Evolutionary conservation across 1,140 invertebrate genomes (phyloP), one percentile per base, ranked within the genome.

Genomic region (Platyscapa corneri): DNA sequence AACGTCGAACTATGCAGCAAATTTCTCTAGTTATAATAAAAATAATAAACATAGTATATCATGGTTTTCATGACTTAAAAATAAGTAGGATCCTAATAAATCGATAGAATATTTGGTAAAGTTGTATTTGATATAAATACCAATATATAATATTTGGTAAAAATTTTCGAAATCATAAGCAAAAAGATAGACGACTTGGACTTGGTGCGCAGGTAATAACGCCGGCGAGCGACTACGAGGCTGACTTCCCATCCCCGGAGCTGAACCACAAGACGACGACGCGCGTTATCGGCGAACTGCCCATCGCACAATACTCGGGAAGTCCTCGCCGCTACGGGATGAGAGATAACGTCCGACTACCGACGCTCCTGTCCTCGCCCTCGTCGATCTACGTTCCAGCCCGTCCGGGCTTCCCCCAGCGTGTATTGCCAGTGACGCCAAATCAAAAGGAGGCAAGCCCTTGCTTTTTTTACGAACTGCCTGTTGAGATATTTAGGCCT

Each of bases 221-320:
- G 70, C 93, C 93, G 56, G 91, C 92, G 60, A 94, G 93, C 72
- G 94, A 94, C 88, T 93, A 93, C 81, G 94, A 94, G 83, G 90
- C 82, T 16, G 93, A 94, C 80, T 94, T 93, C n/a, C 90, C 93
- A 27, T 94, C 93, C 10, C 92, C 94, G 14, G 94, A 94, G 86
- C 74, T 82, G 27, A 93, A 93, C 88, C 92, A 92, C 76, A 81
- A 85, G 34, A 37, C 67, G 3, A 34, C 37, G 39, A 20, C 78
- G 20, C 95, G 97, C 88, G 95, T 98, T 77, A 98, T 98, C 91
- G 97, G 97, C 37, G 97, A 96, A 93, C 93, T 98, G 87, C 97
- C 97, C 23, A 98, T 98, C 88, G 97, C 97, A 56, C 97, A 98
- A 88, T 98, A 98, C 92, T 97, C 98, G 87, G 97, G 97, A 34